phyloP scores from a whole-genome alignment of 2,113 vertebrate species.

The Columba janthina region DNA sequence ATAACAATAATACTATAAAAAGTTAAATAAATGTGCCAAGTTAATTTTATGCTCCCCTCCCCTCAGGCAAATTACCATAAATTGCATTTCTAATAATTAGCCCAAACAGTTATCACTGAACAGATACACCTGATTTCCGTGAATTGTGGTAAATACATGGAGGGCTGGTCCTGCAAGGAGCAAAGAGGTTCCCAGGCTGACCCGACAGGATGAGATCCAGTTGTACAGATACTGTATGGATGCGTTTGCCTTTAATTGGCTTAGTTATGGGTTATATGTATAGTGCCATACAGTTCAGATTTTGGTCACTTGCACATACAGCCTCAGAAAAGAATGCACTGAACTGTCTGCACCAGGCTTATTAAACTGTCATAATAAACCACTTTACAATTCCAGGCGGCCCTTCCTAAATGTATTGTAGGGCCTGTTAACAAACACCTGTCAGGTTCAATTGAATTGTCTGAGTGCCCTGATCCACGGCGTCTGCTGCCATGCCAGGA shows the following conservation, averaged over 20 bases:
- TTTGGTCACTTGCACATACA: not conserved
- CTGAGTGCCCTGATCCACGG: constrained; percentile 4
- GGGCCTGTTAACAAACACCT: constrained; percentile 25
- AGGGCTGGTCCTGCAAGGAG: not conserved
- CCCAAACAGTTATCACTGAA: not conserved
- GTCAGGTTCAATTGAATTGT: constrained; percentile 16
- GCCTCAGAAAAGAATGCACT: not conserved
- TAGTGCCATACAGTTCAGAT: not conserved
- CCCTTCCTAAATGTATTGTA: not conserved
- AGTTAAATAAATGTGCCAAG: constrained; percentile 60
- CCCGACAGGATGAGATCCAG: not conserved
- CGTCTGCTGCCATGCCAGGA: not conserved
- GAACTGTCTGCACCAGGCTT: not conserved
- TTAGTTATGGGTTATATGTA: not conserved
- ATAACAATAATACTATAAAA: constrained; percentile 18
- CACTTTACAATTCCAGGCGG: not conserved
- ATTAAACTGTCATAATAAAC: not conserved
- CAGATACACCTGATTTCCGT: not conserved
- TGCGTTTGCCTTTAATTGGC: not conserved
- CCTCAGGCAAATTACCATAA: constrained; percentile 40
- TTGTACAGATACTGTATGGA: not conserved
- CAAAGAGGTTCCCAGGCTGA: not conserved
- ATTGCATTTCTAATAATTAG: constrained; percentile 49
- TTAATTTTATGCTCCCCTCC: constrained; percentile 62
- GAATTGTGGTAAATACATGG: not conserved